Evolutionary conservation across 2,113 vertebrate species (phyloP).

Genomic region (Telmatochromis sp.): DNA sequence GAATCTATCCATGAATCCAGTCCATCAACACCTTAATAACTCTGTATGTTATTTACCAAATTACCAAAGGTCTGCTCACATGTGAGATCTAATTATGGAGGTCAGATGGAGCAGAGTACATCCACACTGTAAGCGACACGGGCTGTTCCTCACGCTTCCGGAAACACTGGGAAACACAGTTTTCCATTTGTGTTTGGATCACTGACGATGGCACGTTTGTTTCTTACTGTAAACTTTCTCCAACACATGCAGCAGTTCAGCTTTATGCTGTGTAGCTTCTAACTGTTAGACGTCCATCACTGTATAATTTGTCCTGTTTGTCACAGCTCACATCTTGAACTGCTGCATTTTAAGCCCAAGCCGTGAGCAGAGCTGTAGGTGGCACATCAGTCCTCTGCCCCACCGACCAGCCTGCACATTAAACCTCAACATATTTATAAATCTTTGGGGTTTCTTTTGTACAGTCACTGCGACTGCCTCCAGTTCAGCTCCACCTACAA

Average conservation of each 20-base stretch:
- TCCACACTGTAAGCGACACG: rapidly evolving
- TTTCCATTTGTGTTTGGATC: not conserved
- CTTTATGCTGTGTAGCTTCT: not conserved
- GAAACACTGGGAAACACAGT: not conserved
- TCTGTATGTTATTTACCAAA: rapidly evolving
- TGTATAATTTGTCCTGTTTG: not conserved
- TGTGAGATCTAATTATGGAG: not conserved
- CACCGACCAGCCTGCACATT: not conserved
- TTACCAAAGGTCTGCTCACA: not conserved
- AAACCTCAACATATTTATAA: not conserved
- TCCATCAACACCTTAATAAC: not conserved
- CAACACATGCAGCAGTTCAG: not conserved
- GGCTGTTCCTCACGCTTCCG: not conserved
- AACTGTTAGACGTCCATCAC: not conserved
- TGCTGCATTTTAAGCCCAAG: not conserved
- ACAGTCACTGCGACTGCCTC: not conserved
- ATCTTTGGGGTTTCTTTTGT: not conserved
- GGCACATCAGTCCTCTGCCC: not conserved
- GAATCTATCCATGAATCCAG: rapidly evolving
- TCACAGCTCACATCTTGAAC: not conserved
- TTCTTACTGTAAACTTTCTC: not conserved
- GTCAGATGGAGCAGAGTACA: not conserved
- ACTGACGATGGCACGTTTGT: too few species aligned
- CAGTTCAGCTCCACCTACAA: not conserved
- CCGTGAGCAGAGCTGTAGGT: not conserved